phyloP scores from a whole-genome alignment of 2,888 invertebrate genomes.

The Congeria kusceri region DNA sequence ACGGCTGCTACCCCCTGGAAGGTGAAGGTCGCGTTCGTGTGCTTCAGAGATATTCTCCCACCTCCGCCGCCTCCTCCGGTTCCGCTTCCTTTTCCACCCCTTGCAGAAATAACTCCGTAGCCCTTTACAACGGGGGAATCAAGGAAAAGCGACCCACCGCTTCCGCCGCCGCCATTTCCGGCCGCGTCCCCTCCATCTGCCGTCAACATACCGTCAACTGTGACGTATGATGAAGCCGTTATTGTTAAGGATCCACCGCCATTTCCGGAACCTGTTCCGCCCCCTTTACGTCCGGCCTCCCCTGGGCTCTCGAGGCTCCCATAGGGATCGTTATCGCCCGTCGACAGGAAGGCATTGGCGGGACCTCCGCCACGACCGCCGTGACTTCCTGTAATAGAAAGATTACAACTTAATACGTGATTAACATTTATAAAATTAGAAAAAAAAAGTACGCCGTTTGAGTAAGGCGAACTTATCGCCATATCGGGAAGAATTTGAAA shows the following conservation, averaged over 20 bases:
- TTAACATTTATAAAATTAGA: too few species aligned
- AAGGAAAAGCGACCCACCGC: constrained; percentile 68
- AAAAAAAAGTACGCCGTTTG: too few species aligned
- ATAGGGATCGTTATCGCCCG: constrained; percentile 54
- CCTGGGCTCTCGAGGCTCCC: constrained; percentile 50
- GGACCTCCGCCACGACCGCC: constrained; percentile 73
- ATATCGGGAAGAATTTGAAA: too few species aligned
- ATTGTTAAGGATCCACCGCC: constrained; percentile 68
- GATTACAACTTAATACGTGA: too few species aligned
- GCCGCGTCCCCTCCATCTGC: constrained; percentile 67
- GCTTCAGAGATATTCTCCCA: constrained; percentile 60
- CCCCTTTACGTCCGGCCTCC: constrained; percentile 64
- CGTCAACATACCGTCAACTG: constrained; percentile 71
- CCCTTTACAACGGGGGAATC: constrained; percentile 56
- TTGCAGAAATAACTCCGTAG: constrained; percentile 62
- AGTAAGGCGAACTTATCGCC: too few species aligned
- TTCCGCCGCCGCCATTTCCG: constrained; percentile 66
- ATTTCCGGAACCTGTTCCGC: constrained; percentile 61
- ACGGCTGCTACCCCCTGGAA: constrained; percentile 56
- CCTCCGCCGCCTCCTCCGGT: constrained; percentile 72
- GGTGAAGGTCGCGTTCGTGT: constrained; percentile 13
- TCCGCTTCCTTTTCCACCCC: constrained; percentile 64
- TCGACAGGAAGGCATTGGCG: constrained; percentile 45
- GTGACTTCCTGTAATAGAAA: constrained; percentile 61
- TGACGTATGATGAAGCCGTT: constrained; percentile 34